Evolutionary conservation across 2,113 vertebrate species (phyloP).

Genomic region (Peromyscus polionotus): DNA sequence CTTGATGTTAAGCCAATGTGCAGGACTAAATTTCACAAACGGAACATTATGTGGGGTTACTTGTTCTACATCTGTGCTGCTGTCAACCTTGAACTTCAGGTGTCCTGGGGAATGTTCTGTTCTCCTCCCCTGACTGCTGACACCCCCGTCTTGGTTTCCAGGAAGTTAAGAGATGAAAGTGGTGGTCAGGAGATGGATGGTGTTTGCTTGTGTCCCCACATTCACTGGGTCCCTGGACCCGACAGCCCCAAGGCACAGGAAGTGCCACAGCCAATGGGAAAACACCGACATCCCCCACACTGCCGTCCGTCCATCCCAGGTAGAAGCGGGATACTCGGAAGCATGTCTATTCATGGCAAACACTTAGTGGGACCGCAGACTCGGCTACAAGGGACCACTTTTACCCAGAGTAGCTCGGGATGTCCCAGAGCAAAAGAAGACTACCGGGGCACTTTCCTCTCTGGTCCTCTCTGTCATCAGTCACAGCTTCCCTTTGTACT

Average conservation of each 20-base stretch:
- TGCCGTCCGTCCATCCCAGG: background rate
- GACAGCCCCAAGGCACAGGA: background rate
- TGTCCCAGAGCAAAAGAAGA: background rate
- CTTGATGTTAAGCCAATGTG: conserved; percentile 35
- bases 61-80: background rate
- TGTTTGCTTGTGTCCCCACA: background rate
- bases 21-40: background rate
- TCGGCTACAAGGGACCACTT: background rate
- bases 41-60: background rate
- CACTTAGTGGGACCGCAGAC: background rate
- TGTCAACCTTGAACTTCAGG: background rate
- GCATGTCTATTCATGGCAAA: background rate
- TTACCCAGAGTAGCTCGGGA: background rate
- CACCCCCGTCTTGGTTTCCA: background rate
- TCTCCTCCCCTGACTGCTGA: background rate
- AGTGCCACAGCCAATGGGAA: background rate
- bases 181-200: background rate
- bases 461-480: background rate
- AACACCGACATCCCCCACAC: background rate
- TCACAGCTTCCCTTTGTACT: background rate
- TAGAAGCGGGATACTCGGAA: background rate
- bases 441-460: background rate
- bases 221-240: background rate
- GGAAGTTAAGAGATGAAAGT: background rate
- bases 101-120: background rate